Evolutionary conservation across 2,797 vertebrate species (phyloP).

Genomic region (Tragopan temminckii): DNA sequence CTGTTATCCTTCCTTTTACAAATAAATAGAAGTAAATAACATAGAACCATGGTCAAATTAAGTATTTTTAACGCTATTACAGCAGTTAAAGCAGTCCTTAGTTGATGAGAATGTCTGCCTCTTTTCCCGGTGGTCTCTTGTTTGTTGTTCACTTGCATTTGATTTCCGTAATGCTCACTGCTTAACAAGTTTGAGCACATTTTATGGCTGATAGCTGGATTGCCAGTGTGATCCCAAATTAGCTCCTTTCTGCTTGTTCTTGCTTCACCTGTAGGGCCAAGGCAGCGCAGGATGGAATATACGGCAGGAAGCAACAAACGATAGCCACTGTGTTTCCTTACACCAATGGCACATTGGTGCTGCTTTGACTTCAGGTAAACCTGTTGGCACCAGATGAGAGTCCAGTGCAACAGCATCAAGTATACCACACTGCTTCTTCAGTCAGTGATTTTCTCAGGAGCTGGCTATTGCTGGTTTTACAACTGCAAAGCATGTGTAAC

Average conservation of each 20-base stretch:
- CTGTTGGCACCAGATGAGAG: neutral
- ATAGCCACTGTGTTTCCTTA: neutral
- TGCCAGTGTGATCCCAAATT: neutral
- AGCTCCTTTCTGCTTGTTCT: constrained; percentile 24
- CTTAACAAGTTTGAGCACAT: constrained; percentile 21
- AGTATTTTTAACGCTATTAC: constrained; percentile 50
- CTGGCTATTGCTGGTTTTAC: neutral
- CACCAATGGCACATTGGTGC: neutral
- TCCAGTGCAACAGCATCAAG: rapidly evolving
- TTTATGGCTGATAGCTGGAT: constrained; percentile 23
- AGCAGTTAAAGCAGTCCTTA: neutral
- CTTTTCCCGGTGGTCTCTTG: neutral
- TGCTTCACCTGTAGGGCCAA: neutral
- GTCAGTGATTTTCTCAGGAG: neutral
- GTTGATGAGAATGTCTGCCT: neutral
- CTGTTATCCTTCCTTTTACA: constrained; percentile 55
- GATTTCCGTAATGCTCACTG: neutral
- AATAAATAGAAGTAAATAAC: constrained; percentile 52
- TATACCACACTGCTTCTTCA: neutral
- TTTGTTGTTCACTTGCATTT: neutral
- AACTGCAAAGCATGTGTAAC: rapidly evolving
- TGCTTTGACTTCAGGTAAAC: neutral
- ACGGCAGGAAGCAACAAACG: neutral
- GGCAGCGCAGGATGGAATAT: neutral
- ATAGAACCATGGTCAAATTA: neutral